Evolutionary conservation across 2,888 invertebrate genomes (phyloP).

Genomic region (Hecatera dysodea): DNA sequence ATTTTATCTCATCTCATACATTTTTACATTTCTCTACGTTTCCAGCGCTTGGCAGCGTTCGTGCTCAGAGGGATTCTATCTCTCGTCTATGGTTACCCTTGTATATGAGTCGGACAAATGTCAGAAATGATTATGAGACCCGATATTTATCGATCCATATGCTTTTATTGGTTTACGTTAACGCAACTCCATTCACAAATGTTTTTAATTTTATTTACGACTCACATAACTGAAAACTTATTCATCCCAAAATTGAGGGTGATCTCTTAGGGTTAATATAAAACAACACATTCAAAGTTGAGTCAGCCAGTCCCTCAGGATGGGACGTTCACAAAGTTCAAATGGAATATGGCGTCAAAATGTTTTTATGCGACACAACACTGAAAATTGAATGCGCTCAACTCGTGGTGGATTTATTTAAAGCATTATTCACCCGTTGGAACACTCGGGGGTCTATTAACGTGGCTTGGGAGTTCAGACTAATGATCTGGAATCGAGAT

Average conservation of each 20-base stretch:
- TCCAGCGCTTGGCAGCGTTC: not conserved
- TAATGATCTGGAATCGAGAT: conserved; percentile 70
- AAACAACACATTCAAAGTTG: conserved; percentile 47
- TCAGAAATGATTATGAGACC: not conserved
- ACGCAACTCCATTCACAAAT: not conserved
- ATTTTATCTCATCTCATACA: conserved; percentile 18
- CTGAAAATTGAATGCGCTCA: conserved; percentile 49
- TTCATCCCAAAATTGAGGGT: conserved; percentile 27
- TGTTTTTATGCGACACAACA: conserved; percentile 54
- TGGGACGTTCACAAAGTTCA: conserved; percentile 46
- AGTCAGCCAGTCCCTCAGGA: conserved; percentile 29
- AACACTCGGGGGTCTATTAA: conserved; percentile 58
- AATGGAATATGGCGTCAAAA: conserved; percentile 56
- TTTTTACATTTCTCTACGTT: conserved; percentile 14
- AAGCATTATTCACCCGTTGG: conserved; percentile 47
- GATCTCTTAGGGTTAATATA: conserved; percentile 46
- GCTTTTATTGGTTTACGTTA: conserved; percentile 15
- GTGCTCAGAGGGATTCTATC: not conserved
- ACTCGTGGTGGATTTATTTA: conserved; percentile 51
- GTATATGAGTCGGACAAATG: conserved; percentile 9
- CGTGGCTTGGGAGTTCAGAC: conserved; percentile 58
- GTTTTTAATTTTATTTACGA: conserved; percentile 9
- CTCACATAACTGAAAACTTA: conserved; percentile 11
- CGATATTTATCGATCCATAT: conserved; percentile 9
- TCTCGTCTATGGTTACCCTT: conserved; percentile 9